Percentiles rank a stretch among this genome's conserved stretches.
phyloP scores from a whole-genome alignment of 30 jellyfish, hydroid and myxozoan genomes.

The Sanderia malayensis region DNA sequence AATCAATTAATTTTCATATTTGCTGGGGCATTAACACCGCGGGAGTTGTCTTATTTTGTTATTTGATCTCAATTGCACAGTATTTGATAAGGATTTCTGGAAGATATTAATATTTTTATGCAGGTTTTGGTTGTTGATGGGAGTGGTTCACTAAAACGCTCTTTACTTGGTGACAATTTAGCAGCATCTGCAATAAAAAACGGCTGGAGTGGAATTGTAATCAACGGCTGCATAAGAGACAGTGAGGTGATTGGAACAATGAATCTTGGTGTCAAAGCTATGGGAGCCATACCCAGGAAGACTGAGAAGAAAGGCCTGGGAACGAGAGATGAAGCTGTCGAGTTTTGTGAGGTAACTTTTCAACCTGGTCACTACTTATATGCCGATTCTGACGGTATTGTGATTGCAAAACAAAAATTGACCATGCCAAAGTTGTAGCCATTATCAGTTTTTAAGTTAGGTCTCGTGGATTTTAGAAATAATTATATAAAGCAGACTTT shows the following conservation, averaged over 20 bases:
- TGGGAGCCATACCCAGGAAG: constrained; percentile 62
- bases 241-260: constrained; percentile 29
- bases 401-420: constrained; percentile 32
- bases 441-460: too few species aligned
- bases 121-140: constrained; percentile 79
- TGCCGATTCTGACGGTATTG: constrained; percentile 68
- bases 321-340: constrained; percentile 39
- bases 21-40: too few species aligned
- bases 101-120: too few species aligned
- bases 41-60: too few species aligned
- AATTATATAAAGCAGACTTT: too few species aligned
- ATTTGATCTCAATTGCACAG: too few species aligned
- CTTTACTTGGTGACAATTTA: constrained; percentile 65
- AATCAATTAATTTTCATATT: too few species aligned
- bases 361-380: constrained; percentile 58
- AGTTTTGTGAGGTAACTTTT: constrained; percentile 51
- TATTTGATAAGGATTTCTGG: too few species aligned
- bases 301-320: constrained; percentile 60
- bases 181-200: constrained; percentile 70
- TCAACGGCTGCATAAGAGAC: constrained; percentile 62
- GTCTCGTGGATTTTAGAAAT: too few species aligned
- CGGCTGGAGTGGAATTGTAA: constrained; percentile 65
- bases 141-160: constrained; percentile 52
- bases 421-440: constrained; percentile 32
- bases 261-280: constrained; percentile 69